Evolutionary conservation across 1,140 invertebrate species (phyloP).

Genomic region (Drosophila dunni): DNA sequence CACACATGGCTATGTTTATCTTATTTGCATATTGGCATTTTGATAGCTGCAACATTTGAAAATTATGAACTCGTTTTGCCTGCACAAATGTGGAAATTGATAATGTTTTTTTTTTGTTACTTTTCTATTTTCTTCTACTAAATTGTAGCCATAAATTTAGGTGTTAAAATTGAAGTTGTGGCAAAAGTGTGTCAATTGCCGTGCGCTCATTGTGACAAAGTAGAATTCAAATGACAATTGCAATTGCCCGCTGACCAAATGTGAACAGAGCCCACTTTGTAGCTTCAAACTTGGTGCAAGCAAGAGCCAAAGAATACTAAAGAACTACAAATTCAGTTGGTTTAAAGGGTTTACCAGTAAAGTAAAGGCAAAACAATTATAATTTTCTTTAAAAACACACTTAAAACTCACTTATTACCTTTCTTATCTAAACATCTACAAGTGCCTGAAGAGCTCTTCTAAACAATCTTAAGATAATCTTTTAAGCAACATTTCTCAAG

Average conservation of each 20-base stretch:
- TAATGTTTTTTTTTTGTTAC: slow-evolving; percentile 11
- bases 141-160: slow-evolving; percentile 52
- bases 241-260: slow-evolving; percentile 5
- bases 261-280: neutral
- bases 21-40: slow-evolving; percentile 55
- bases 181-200: slow-evolving; percentile 67
- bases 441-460: slow-evolving; percentile 11
- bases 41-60: slow-evolving; percentile 40
- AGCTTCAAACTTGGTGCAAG: neutral
- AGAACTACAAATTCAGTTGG: neutral
- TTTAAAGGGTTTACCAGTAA: neutral
- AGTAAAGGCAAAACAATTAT: too few species aligned
- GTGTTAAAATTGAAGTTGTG: slow-evolving; percentile 46
- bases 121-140: slow-evolving; percentile 3
- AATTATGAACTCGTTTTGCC: slow-evolving; percentile 49
- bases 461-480: slow-evolving; percentile 23
- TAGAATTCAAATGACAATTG: slow-evolving; percentile 50
- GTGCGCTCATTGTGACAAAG: slow-evolving; percentile 44
- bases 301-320: neutral
- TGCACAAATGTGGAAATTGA: slow-evolving; percentile 54
- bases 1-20: slow-evolving; percentile 31
- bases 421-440: neutral
- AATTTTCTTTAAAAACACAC: too few species aligned
- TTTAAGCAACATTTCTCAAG: slow-evolving; percentile 10
- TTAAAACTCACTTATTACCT: too few species aligned